phyloP scores from a whole-genome alignment of 2,797 vertebrate species.

The Salmo trutta region DNA sequence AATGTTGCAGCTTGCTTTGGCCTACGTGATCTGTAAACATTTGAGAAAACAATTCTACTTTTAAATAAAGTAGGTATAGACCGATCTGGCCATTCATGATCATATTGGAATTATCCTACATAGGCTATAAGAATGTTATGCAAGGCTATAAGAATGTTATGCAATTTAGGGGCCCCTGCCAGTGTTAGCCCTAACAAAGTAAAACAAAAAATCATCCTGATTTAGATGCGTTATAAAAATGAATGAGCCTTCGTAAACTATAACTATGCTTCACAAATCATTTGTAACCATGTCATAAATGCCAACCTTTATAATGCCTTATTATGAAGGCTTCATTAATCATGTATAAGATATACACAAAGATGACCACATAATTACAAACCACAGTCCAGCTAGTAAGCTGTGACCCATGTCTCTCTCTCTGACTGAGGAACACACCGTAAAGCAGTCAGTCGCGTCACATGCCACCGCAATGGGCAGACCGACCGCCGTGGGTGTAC shows the following conservation, averaged over 20 bases:
- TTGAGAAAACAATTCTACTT: background rate
- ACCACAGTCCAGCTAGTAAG: too few relatives aligned
- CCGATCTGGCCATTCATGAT: background rate
- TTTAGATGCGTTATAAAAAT: background rate
- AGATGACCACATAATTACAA: too few relatives aligned
- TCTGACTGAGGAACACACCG: too few relatives aligned
- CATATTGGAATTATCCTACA: background rate
- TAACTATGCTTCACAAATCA: too few relatives aligned
- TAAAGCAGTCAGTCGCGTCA: background rate
- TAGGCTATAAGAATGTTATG: background rate
- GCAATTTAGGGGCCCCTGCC: background rate
- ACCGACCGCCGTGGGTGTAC: background rate
- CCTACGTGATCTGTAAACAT: background rate
- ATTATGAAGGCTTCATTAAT: background rate
- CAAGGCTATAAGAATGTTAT: background rate
- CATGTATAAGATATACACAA: background rate
- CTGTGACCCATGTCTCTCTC: too few relatives aligned
- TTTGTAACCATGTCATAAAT: background rate
- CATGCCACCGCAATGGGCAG: background rate
- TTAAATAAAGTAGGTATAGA: background rate
- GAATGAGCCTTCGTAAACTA: background rate
- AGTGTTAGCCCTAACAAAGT: background rate
- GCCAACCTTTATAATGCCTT: background rate
- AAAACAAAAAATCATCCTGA: background rate
- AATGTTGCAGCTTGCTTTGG: background rate